A percentile compares a stretch with the other conserved stretches of the same genome.
Evolutionary conservation across 2,888 invertebrate species (phyloP).

Genomic region (Callyntrura sp.): DNA sequence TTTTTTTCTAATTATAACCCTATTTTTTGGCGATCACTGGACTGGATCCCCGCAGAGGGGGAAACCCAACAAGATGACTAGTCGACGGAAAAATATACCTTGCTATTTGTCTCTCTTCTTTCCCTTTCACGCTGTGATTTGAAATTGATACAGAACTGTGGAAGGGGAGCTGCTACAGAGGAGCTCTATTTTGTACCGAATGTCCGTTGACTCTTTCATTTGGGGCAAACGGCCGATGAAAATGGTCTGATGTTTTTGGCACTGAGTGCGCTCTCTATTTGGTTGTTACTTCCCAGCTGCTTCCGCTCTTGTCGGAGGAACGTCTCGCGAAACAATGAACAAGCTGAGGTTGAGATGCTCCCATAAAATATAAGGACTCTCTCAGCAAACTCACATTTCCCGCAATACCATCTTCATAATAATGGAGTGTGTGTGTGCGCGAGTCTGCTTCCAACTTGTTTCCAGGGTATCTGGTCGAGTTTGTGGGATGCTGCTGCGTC

Average conservation of each 20-base stretch:
- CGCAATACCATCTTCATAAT: not conserved
- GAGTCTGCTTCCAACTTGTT: not conserved
- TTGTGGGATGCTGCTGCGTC: constrained; percentile 11
- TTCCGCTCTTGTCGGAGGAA: constrained; percentile 56
- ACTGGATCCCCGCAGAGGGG: too few relatives aligned
- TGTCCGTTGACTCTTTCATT: too few relatives aligned
- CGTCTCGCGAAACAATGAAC: constrained; percentile 69
- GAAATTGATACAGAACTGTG: not conserved
- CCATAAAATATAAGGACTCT: constrained; percentile 58
- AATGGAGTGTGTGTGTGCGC: not conserved
- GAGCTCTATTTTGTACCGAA: too few relatives aligned
- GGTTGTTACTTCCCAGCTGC: constrained; percentile 21
- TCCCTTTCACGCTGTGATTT: too few relatives aligned
- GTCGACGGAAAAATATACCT: too few relatives aligned
- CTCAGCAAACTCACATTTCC: not conserved
- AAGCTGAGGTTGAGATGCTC: constrained; percentile 47
- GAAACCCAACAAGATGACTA: too few relatives aligned
- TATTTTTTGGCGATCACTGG: not conserved
- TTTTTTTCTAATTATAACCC: not conserved
- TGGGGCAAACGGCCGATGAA: too few relatives aligned
- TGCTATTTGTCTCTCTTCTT: too few relatives aligned
- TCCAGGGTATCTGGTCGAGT: not conserved
- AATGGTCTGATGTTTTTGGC: too few relatives aligned
- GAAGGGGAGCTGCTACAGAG: not conserved
- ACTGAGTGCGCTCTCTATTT: not conserved